phyloP scores from a whole-genome alignment of 2,797 vertebrate species.

The Trachops cirrhosus region DNA sequence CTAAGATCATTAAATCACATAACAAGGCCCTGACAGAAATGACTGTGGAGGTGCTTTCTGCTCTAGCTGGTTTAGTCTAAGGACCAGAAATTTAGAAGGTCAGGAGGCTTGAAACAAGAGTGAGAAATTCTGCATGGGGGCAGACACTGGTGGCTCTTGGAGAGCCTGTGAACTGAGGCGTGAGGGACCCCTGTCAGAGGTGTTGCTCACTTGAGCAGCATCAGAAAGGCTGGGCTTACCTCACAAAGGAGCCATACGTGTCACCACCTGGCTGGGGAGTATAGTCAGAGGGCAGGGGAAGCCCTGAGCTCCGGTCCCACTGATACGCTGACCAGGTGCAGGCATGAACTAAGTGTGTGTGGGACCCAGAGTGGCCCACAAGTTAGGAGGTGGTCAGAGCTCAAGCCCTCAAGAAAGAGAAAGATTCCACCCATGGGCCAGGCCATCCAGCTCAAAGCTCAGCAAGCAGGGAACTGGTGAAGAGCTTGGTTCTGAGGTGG shows the following conservation, averaged over 20 bases:
- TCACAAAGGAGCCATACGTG: slow-evolving; percentile 52
- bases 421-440: background rate
- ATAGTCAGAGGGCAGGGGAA: background rate
- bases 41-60: background rate
- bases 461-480: background rate
- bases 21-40: background rate
- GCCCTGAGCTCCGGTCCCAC: background rate
- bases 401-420: background rate
- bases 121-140: background rate
- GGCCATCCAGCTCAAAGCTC: background rate
- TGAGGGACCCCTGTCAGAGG: background rate
- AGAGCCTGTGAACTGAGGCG: background rate
- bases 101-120: background rate
- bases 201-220: background rate
- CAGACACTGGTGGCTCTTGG: background rate
- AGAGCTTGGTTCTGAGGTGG: slow-evolving; percentile 6
- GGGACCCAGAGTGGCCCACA: background rate
- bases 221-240: slow-evolving; percentile 19
- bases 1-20: background rate
- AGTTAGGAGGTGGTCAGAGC: no score
- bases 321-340: background rate
- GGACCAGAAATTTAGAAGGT: background rate
- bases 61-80: background rate
- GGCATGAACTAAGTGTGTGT: background rate
- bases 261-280: background rate